phyloP scores from a whole-genome alignment of 2,113 vertebrate species.

The Vidua chalybeata region DNA sequence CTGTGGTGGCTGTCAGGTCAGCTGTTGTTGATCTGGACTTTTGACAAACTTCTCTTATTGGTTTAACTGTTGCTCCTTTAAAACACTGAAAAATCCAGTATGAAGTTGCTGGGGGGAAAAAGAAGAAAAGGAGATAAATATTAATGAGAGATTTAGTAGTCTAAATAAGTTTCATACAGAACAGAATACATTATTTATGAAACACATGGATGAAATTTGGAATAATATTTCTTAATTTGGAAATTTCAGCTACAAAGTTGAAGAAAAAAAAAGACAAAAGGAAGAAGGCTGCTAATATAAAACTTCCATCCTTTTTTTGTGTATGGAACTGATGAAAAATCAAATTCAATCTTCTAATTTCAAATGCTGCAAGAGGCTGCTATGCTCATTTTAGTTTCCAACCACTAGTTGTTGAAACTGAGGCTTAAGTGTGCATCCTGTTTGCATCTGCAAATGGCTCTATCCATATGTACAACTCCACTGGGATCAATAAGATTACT shows the following conservation, averaged over 20 bases:
- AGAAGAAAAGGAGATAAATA: neutral
- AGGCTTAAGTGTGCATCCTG: conserved; percentile 17
- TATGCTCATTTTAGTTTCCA: neutral
- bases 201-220: neutral
- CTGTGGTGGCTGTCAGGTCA: neutral
- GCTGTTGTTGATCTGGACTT: neutral
- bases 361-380: neutral
- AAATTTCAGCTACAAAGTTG: neutral
- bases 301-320: neutral
- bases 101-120: neutral
- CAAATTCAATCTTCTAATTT: neutral
- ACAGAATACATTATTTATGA: neutral
- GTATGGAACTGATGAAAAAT: neutral
- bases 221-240: neutral
- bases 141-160: neutral
- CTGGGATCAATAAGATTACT: conserved; percentile 30
- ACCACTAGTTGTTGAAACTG: conserved; percentile 11
- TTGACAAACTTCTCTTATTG: neutral
- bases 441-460: conserved; percentile 46
- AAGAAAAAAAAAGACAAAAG: neutral
- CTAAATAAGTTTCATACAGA: neutral
- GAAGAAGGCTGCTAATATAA: neutral
- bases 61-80: neutral
- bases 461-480: conserved; percentile 53
- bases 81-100: neutral